These are phyloP conservation scores for Idaea biselata DNA, from an alignment of 2,888 invertebrate genomes.

Conservation along the genomic window DNA sequence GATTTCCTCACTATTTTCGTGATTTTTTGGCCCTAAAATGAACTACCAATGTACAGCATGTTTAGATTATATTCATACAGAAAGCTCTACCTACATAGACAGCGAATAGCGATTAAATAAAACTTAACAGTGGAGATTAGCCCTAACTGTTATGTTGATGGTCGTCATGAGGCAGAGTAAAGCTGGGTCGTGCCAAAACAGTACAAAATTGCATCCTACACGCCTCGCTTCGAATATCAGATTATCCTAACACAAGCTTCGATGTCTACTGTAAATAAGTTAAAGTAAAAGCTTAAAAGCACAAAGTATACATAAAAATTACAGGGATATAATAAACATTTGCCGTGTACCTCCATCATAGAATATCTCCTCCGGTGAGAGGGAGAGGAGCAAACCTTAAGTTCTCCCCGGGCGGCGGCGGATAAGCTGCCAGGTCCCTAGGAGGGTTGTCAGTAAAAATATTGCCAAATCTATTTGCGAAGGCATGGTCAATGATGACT, in stretches of 20 bases:
- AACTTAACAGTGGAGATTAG: constrained; percentile 3
- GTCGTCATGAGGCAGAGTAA: not conserved
- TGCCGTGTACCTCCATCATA: no score
- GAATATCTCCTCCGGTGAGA: no score
- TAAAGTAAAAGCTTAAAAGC: not conserved
- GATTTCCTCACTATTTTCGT: no score
- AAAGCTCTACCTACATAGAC: not conserved
- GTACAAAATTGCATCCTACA: constrained; percentile 4
- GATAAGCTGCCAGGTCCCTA: no score
- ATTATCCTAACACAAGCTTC: constrained; percentile 3
- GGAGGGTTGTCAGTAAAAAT: no score
- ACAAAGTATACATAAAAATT: not conserved
- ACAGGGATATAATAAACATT: not conserved
- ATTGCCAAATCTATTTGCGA: no score
- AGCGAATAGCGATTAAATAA: constrained; percentile 2
- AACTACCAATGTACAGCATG: no score
- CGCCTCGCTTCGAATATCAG: constrained; percentile 3
- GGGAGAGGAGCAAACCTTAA: no score
- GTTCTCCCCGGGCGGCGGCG: no score
- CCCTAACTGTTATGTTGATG: constrained; percentile 2
- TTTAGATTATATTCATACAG: not conserved
- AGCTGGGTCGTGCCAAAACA: constrained; percentile 3
- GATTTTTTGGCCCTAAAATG: no score
- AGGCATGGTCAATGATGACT: no score
- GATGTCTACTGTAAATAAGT: not conserved